A percentile compares a stretch with the other conserved stretches of the same genome.
Evolutionary conservation across 2,113 vertebrate genomes (phyloP).

Genomic region (Castor canadensis): DNA sequence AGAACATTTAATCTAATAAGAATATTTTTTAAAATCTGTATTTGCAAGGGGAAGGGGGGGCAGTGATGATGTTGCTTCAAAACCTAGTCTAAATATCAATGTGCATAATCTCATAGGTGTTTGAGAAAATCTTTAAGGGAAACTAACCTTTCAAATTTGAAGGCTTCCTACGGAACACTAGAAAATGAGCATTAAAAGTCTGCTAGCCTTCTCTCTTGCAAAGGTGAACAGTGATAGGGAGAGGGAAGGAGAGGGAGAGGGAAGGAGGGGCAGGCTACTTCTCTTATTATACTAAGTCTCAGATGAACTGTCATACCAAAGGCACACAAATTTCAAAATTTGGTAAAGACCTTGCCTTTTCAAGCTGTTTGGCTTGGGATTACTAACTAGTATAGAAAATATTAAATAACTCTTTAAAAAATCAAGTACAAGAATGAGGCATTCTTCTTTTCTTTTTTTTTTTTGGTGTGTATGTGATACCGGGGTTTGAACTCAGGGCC

Average conservation of each 20-base stretch:
- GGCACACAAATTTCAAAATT: neutral
- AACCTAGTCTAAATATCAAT: slow-evolving; percentile 18
- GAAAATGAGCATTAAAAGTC: neutral
- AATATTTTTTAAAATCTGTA: neutral
- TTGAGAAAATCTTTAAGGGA: neutral
- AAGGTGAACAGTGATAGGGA: neutral
- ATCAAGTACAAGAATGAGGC: slow-evolving; percentile 18
- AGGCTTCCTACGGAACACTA: neutral
- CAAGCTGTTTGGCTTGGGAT: neutral
- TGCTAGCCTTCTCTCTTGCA: neutral
- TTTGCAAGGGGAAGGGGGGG: neutral
- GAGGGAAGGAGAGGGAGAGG: too few species aligned
- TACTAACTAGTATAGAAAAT: slow-evolving; percentile 29
- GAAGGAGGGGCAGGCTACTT: neutral
- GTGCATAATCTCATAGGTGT: neutral
- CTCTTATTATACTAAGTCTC: neutral
- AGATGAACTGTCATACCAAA: neutral
- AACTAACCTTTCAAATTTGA: slow-evolving; percentile 19
- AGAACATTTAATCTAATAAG: slow-evolving; percentile 72
- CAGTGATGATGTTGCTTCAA: neutral
- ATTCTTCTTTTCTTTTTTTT: too few species aligned
- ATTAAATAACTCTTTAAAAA: slow-evolving; percentile 1
- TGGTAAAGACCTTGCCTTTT: neutral
- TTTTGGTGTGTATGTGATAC: too few species aligned
- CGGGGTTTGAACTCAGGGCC: too few species aligned